Evolutionary conservation across 2,113 vertebrate genomes (phyloP).

Genomic region (Coptodon bakossiorum): DNA sequence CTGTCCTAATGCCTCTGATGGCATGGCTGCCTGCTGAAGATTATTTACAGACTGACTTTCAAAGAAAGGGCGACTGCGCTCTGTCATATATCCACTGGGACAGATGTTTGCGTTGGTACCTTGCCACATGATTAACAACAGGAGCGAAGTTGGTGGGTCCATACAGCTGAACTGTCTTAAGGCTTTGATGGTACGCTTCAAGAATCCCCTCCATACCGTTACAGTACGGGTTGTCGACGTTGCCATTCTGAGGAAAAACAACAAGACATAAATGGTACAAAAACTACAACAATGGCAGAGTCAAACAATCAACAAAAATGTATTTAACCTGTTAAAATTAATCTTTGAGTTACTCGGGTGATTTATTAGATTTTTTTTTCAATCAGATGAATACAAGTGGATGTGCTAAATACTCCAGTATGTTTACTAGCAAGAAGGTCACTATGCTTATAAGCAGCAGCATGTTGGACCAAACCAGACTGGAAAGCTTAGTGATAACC

Average conservation of each 20-base stretch:
- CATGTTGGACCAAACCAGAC: background rate
- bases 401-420: background rate
- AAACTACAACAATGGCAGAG: background rate
- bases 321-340: background rate
- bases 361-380: background rate
- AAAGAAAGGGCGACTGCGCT: background rate
- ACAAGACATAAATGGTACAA: background rate
- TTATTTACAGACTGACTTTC: background rate
- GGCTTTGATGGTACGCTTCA: conserved; percentile 90
- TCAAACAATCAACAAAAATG: background rate
- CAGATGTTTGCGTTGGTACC: conserved; percentile 59
- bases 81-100: background rate
- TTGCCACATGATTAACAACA: conserved; percentile 88
- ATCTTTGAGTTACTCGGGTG: background rate
- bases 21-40: background rate
- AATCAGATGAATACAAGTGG: background rate
- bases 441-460: background rate
- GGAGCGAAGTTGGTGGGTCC: conserved; percentile 96
- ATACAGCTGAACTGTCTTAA: conserved; percentile 93
- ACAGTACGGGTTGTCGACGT: conserved; percentile 87
- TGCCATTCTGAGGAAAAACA: conserved; percentile 78
- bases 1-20: background rate
- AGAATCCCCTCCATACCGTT: conserved; percentile 90
- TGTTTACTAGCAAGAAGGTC: rapidly evolving
- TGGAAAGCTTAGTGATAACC: background rate